A percentile compares a stretch with the other conserved stretches of the same genome.
These are phyloP conservation scores for Dicrostonyx torquatus DNA, from an alignment of 2,797 vertebrate species.

Conservation along the genomic window DNA sequence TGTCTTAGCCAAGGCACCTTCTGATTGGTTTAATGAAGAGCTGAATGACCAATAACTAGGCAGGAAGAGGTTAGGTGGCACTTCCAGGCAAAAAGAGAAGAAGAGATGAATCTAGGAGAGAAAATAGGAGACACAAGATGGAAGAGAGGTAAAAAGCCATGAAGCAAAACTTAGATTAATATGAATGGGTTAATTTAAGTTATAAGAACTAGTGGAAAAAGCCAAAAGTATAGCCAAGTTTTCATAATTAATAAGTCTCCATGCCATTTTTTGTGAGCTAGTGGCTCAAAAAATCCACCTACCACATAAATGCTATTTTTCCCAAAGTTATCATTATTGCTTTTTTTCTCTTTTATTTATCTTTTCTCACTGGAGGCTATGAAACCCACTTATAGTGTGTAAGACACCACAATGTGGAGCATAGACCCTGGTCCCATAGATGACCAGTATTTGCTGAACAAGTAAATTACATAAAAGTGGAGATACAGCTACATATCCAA, in stretches of 20 bases:
- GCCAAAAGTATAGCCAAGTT: not conserved
- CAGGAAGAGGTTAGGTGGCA: not conserved
- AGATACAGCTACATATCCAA: not conserved
- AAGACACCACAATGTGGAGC: not conserved
- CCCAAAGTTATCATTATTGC: not conserved
- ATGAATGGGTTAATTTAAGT: not conserved
- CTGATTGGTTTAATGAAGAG: not conserved
- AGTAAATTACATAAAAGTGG: not conserved
- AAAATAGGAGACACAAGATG: not conserved
- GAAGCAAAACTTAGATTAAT: not conserved
- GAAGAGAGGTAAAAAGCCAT: not conserved
- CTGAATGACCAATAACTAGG: not conserved
- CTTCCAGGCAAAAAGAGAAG: not conserved
- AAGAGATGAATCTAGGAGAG: not conserved
- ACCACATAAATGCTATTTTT: not conserved
- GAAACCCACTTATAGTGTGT: not conserved
- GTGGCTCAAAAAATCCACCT: not conserved
- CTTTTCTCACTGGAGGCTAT: constrained; percentile 1
- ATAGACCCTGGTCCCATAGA: not conserved
- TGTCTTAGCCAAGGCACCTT: not conserved
- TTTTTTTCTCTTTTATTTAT: not conserved
- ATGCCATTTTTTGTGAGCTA: not conserved
- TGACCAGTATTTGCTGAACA: not conserved
- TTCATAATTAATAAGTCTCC: not conserved
- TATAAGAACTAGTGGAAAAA: not conserved